Evolutionary conservation across 2,113 vertebrate genomes (phyloP).

Genomic region (Rafetus swinhoei): DNA sequence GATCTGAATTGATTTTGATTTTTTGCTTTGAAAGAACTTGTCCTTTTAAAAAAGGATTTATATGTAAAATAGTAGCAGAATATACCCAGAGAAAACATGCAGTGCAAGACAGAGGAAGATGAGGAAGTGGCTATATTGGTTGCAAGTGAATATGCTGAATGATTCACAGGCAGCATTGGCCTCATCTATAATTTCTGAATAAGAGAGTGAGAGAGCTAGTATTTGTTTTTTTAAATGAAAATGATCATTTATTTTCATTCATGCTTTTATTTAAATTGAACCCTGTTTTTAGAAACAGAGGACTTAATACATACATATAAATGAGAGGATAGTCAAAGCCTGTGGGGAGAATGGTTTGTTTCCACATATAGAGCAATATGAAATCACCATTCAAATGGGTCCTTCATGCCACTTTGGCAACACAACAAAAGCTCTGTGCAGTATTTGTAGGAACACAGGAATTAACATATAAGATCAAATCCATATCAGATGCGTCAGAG

Average conservation of each 20-base stretch:
- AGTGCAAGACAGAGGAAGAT: constrained; percentile 1
- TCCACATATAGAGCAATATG: neutral
- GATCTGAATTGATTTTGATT: neutral
- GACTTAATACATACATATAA: neutral
- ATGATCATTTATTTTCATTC: neutral
- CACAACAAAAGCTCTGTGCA: neutral
- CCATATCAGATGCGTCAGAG: neutral
- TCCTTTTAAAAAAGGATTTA: rapidly evolving
- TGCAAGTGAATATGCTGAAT: neutral
- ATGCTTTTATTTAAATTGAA: neutral
- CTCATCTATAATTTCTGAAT: neutral
- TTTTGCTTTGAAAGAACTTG: neutral
- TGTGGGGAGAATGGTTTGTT: neutral
- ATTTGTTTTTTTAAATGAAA: neutral
- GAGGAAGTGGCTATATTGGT: neutral
- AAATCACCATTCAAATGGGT: neutral
- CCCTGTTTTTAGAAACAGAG: neutral
- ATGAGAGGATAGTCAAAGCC: neutral
- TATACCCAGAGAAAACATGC: constrained; percentile 8
- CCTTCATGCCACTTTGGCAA: neutral
- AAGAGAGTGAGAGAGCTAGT: neutral
- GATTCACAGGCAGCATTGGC: neutral
- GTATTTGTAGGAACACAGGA: neutral
- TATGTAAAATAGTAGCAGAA: neutral
- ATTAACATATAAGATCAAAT: neutral